Base-by-base conservation (phyloP, 53 echinoderm and acorn worm species). In the Glandiceps talaboti region DNA sequence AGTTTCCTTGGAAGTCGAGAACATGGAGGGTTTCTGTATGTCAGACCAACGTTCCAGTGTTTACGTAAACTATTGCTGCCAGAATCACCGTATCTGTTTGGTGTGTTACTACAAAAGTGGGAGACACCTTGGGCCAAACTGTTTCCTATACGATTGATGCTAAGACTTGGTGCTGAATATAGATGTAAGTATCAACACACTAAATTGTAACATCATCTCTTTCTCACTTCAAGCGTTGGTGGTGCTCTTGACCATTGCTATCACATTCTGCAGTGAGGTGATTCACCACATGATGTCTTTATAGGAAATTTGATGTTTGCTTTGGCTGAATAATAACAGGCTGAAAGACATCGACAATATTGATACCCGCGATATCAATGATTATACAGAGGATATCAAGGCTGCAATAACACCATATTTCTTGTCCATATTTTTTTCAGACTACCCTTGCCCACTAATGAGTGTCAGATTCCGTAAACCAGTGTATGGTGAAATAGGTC, bases 71-170 rank as follows among this genome's bases (percentile, higher is more conserved):
- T 97, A 14, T 73, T 97, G 27, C 79, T 97, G 0, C 97, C 97
- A 1, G 97, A 97, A 75, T 79, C 89, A 27, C 97, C 97, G 0
- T 97, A 97, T 79, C 83, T 97, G 33, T 90, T 93, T 76, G 97
- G 90, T 20, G 90, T 97, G 28, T 81, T 97, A 0, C 91, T 97
- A 14, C 97, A 97, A 86, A 97, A 93, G 77, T 97, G 97, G 97
- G 97, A 97, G 80, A 84, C 91, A 0, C 97, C 97, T 1, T 97
- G 97, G 97, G 97, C 97, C 27, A 97, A 93, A 83, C 88, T 97
- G 32, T 97, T 97, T 80, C 97, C 97, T 14, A 80, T 97, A n/a
- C 64, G 97, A 31, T 84, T 97, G 1, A 83, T 97, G 77, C 81
- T 97, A 29, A 90, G 97, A 82, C 89, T 97, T 29, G 97, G 97